Conservation (phyloP, 2,888 invertebrate species). For the Aproaerema taeniolella region DNA sequence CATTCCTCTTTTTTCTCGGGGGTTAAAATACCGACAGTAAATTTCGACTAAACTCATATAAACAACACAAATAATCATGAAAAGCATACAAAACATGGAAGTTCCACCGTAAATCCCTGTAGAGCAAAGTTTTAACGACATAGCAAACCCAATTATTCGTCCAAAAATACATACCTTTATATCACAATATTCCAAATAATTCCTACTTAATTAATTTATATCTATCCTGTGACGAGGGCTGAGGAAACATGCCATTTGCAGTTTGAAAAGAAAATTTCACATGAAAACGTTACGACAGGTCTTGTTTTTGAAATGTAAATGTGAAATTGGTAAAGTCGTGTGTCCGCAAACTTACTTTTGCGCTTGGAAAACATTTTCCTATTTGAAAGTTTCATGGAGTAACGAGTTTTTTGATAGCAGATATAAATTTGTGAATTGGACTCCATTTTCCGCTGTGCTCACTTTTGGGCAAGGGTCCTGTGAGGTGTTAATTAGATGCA, state of each 20-base stretch:
- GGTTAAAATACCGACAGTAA: no score
- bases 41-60: no score
- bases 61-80: no score
- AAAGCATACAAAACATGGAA: no score
- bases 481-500: slow-evolving; percentile 36
- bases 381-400: no score
- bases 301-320: background rate
- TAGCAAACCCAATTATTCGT: slow-evolving; percentile 16
- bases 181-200: slow-evolving; percentile 17
- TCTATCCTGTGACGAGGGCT: slow-evolving; percentile 18
- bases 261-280: slow-evolving; percentile 5
- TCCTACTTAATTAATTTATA: slow-evolving; percentile 26
- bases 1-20: no score
- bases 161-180: slow-evolving; percentile 18
- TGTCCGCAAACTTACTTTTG: background rate
- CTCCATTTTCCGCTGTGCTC: slow-evolving; percentile 28
- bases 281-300: background rate
- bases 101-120: no score
- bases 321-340: background rate
- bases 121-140: slow-evolving; percentile 1
- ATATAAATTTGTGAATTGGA: slow-evolving; percentile 7
- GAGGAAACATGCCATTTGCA: background rate
- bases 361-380: no score
- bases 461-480: slow-evolving; percentile 23
- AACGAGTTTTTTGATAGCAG: slow-evolving; percentile 1